Evolutionary conservation across 2,888 invertebrate species (phyloP).

Genomic region (Ectemnius cavifrons): DNA sequence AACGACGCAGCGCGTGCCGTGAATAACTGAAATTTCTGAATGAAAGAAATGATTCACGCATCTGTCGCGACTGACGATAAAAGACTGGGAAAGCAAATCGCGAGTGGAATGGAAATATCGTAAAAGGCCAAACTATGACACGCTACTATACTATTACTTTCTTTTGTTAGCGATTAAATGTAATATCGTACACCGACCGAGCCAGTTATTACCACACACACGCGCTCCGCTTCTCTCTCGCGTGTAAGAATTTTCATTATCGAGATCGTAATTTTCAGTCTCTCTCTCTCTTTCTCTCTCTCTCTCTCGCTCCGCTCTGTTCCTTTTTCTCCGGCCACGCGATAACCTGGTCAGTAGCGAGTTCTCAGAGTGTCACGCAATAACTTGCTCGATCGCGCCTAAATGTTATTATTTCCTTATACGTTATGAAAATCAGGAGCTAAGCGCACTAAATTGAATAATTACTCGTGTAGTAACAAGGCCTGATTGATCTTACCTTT

Average conservation of each 20-base stretch:
- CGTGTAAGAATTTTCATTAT: constrained; percentile 7
- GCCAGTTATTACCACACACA: constrained; percentile 25
- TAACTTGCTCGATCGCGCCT: constrained; percentile 40
- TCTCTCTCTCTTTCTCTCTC: background rate
- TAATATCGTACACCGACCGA: constrained; percentile 46
- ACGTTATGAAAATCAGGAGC: constrained; percentile 55
- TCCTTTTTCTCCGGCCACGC: background rate
- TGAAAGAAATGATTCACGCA: constrained; percentile 55
- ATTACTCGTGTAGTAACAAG: constrained; percentile 43
- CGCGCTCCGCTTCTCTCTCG: background rate
- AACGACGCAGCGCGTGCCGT: constrained; percentile 38
- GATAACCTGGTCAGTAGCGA: constrained; percentile 8
- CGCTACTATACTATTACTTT: constrained; percentile 56
- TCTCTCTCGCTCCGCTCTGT: background rate
- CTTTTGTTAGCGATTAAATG: constrained; percentile 36
- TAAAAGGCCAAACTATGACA: constrained; percentile 62
- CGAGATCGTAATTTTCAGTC: background rate
- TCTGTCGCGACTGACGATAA: constrained; percentile 43
- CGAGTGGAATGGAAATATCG: constrained; percentile 40
- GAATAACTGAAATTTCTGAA: constrained; percentile 45
- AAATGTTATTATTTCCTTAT: constrained; percentile 47
- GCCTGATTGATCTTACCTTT: constrained; percentile 88
- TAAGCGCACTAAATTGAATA: constrained; percentile 55
- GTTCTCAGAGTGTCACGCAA: constrained; percentile 12
- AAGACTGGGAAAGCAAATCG: constrained; percentile 56